Conservation (phyloP, 2,113 vertebrate species). For the Leptobrachium ailaonicum region DNA sequence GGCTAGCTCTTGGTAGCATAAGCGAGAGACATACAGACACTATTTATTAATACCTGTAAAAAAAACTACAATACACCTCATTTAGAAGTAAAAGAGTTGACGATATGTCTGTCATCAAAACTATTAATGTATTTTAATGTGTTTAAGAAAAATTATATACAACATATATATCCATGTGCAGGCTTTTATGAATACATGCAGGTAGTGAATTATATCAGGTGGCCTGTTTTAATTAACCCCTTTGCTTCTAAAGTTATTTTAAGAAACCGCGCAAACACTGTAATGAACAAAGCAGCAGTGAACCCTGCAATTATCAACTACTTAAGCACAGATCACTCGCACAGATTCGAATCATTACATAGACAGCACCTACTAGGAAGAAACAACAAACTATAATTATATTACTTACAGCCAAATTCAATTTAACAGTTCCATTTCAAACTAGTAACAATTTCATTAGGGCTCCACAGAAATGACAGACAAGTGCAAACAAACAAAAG, state of each 20-base stretch:
- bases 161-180: too few species aligned
- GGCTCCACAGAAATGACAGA: not conserved
- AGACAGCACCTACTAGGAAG: not conserved
- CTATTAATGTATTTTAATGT: too few species aligned
- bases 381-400: slow-evolving; percentile 14
- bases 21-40: too few species aligned
- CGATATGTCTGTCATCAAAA: too few species aligned
- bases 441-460: not conserved
- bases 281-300: not conserved
- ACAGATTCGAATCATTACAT: slow-evolving; percentile 2
- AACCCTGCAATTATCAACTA: not conserved
- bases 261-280: not conserved
- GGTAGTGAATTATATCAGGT: too few species aligned
- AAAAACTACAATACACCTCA: too few species aligned
- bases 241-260: not conserved
- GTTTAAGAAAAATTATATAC: too few species aligned
- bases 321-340: slow-evolving; percentile 8
- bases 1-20: too few species aligned
- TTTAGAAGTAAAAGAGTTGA: too few species aligned
- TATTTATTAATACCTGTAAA: too few species aligned
- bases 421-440: not conserved
- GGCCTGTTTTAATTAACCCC: not conserved
- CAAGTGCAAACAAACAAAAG: not conserved
- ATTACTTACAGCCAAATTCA: slow-evolving; percentile 2
- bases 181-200: too few species aligned